Conservation (phyloP, 2,888 invertebrate species). For the Hirtodrosophila cameraria region DNA sequence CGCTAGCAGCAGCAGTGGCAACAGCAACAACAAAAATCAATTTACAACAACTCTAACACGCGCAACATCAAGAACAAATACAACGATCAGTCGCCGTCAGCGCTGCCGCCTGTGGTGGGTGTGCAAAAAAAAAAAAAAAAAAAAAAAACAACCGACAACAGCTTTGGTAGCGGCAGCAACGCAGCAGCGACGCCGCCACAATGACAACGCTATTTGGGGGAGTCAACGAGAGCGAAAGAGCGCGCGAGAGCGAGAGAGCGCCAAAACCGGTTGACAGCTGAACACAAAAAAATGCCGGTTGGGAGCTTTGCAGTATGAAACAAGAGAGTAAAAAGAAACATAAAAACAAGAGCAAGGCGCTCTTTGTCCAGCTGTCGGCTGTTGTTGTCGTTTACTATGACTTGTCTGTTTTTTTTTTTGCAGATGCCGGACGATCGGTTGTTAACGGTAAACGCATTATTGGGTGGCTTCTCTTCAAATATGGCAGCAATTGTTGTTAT, state of each 20-base stretch:
- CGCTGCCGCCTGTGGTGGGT: constrained; percentile 59
- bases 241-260: constrained; percentile 27
- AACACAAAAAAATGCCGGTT: constrained; percentile 70
- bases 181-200: constrained; percentile 32
- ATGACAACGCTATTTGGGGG: constrained; percentile 71
- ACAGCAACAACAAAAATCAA: constrained; percentile 66
- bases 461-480: constrained; percentile 50
- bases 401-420: constrained; percentile 26
- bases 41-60: constrained; percentile 71
- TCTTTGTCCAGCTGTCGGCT: constrained; percentile 55
- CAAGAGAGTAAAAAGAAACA: constrained; percentile 2
- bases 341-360: constrained; percentile 3
- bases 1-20: constrained; percentile 32
- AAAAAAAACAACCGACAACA: constrained; percentile 12
- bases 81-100: constrained; percentile 58
- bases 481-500: constrained; percentile 37
- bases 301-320: constrained; percentile 46
- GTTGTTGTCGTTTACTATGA: too few species aligned
- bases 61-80: constrained; percentile 66
- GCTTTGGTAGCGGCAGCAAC: constrained; percentile 25
- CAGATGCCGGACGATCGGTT: constrained; percentile 63
- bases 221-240: constrained; percentile 56
- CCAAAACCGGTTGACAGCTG: constrained; percentile 74
- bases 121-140: constrained; percentile 56
- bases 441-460: constrained; percentile 72